Conservation (phyloP, 2,113 vertebrate genomes). For the Chrysemys picta region DNA sequence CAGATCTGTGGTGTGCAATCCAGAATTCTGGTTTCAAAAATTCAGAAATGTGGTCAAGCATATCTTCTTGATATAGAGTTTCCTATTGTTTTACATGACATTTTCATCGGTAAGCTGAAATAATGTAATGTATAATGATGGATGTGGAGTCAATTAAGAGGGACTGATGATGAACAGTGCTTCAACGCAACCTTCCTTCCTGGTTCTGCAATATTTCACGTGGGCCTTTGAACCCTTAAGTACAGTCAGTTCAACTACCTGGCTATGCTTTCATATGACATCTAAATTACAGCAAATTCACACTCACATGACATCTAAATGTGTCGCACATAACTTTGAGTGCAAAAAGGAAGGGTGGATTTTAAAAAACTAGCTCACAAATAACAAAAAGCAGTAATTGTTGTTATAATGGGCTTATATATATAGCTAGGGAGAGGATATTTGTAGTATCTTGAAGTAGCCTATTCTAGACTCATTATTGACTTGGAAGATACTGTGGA, state of each 20-base stretch:
- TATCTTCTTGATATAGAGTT: neutral
- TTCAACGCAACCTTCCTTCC: constrained; percentile 16
- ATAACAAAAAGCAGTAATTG: neutral
- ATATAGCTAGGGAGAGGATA: neutral
- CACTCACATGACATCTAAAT: constrained; percentile 20
- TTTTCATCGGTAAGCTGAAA: constrained; percentile 15
- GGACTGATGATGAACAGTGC: constrained; percentile 18
- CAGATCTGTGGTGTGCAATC: neutral
- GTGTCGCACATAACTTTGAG: neutral
- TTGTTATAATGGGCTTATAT: neutral
- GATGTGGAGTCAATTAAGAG: constrained; percentile 18
- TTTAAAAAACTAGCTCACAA: constrained; percentile 27
- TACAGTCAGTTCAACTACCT: constrained; percentile 24
- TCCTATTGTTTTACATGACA: neutral
- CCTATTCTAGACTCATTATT: neutral
- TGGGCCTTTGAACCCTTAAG: constrained; percentile 26
- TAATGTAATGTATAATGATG: constrained; percentile 2
- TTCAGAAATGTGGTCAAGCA: neutral
- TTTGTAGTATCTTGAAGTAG: neutral
- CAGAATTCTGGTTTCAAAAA: neutral
- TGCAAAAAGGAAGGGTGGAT: neutral
- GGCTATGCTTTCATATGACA: constrained; percentile 42
- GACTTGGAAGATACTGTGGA: constrained; percentile 4
- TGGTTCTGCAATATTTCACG: constrained; percentile 21
- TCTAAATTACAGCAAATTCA: neutral